These are phyloP conservation scores for Oxycera nigricornis DNA, from an alignment of 2,888 invertebrate species.

Conservation along the genomic window DNA sequence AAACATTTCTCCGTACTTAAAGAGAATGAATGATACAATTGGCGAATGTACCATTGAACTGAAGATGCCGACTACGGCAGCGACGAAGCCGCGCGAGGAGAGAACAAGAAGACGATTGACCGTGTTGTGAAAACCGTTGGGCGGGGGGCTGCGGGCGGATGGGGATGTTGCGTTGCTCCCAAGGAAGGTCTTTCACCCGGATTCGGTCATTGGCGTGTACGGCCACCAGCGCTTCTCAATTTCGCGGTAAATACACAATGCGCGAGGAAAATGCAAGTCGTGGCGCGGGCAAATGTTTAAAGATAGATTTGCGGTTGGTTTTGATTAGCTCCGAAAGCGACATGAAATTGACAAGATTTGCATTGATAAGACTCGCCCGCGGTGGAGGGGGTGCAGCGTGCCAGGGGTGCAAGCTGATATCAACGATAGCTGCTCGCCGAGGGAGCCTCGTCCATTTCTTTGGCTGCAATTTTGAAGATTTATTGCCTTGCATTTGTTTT, in stretches of 20 bases:
- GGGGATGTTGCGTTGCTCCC: slow-evolving; percentile 43
- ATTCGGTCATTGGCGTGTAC: slow-evolving; percentile 64
- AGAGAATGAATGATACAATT: slow-evolving; percentile 27
- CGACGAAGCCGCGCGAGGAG: background rate
- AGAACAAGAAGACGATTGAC: slow-evolving; percentile 13
- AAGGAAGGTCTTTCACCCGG: slow-evolving; percentile 63
- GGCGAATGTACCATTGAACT: slow-evolving; percentile 24
- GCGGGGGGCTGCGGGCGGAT: slow-evolving; percentile 14
- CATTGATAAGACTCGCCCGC: background rate
- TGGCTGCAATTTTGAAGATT: too few relatives aligned
- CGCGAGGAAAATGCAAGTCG: slow-evolving; percentile 26
- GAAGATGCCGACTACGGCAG: slow-evolving; percentile 14
- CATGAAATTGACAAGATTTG: slow-evolving; percentile 25
- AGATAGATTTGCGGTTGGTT: slow-evolving; percentile 32
- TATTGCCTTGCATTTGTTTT: too few relatives aligned
- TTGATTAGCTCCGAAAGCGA: slow-evolving; percentile 17
- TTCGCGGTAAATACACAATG: slow-evolving; percentile 20
- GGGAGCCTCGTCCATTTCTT: too few relatives aligned
- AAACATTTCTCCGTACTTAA: background rate
- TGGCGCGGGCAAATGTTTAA: background rate
- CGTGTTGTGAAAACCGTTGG: slow-evolving; percentile 21
- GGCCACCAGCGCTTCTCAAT: slow-evolving; percentile 40
- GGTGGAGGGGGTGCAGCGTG: background rate
- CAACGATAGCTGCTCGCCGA: background rate
- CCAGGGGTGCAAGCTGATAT: background rate